Evolutionary conservation across 1,140 invertebrate species (phyloP).

Genomic region (Batillaria attramentaria): DNA sequence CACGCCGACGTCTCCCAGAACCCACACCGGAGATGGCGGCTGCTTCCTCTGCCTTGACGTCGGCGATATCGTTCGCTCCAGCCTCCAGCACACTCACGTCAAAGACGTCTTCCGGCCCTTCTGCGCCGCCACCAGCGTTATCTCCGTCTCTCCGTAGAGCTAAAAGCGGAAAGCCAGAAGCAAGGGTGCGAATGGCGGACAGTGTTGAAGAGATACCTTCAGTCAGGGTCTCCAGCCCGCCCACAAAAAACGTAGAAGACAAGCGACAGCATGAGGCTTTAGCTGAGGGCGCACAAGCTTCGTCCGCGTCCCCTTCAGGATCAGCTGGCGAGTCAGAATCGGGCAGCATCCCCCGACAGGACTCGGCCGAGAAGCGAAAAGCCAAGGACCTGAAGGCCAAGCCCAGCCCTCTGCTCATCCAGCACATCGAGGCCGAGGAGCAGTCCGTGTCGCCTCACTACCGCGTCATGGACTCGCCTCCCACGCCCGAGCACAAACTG

Average conservation of each 20-base stretch:
- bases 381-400: constrained; percentile 67
- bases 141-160: constrained; percentile 14
- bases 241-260: neutral
- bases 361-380: constrained; percentile 56
- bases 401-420: constrained; percentile 60
- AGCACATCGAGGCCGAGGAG: constrained; percentile 64
- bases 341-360: constrained; percentile 52
- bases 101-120: neutral
- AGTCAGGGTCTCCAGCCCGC: neutral
- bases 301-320: neutral
- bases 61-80: neutral
- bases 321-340: constrained; percentile 24
- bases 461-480: constrained; percentile 65
- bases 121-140: constrained; percentile 1
- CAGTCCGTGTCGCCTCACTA: constrained; percentile 64
- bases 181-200: constrained; percentile 23
- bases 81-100: neutral
- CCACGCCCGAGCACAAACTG: constrained; percentile 62
- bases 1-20: constrained; percentile 61
- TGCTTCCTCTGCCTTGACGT: constrained; percentile 34
- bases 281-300: neutral
- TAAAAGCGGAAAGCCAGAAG: neutral
- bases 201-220: neutral
- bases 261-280: neutral
- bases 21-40: constrained; percentile 57